These are phyloP conservation scores for Mya arenaria DNA, from an alignment of 1,140 invertebrate genomes.

Conservation along the genomic window DNA sequence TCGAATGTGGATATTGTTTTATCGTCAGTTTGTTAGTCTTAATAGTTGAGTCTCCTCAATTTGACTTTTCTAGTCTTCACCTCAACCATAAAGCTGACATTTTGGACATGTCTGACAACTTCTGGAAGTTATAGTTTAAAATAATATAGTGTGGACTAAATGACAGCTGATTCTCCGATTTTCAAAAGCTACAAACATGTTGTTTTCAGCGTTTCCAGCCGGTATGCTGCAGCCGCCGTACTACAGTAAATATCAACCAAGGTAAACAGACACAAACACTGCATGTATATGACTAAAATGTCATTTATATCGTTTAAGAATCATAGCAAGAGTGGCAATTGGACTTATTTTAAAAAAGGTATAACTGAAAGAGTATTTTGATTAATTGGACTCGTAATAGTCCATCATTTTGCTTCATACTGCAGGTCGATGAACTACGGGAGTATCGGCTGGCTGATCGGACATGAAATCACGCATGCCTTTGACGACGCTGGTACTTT, in stretches of 20 bases:
- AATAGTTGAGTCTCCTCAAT: too few relatives aligned
- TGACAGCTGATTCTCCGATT: too few relatives aligned
- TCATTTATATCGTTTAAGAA: not conserved
- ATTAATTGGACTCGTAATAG: not conserved
- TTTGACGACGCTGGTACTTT: conserved; percentile 81
- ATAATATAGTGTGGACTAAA: too few relatives aligned
- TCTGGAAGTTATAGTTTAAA: too few relatives aligned
- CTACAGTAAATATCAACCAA: conserved; percentile 91
- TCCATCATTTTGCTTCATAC: not conserved
- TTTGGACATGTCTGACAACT: too few relatives aligned
- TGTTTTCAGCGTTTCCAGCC: conserved; percentile 63
- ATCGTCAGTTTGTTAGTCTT: too few relatives aligned
- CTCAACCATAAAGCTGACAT: too few relatives aligned
- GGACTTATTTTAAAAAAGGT: not conserved
- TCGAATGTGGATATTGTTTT: too few relatives aligned
- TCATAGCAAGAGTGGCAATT: not conserved
- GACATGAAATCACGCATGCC: conserved; percentile 84
- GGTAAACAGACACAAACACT: too few relatives aligned
- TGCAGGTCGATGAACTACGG: conserved; percentile 84
- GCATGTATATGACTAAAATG: too few relatives aligned
- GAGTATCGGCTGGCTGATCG: conserved; percentile 85
- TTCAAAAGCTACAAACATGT: too few relatives aligned
- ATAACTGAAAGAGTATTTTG: not conserved
- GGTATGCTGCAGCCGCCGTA: conserved; percentile 93
- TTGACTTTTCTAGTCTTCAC: too few relatives aligned